Evolutionary conservation across 1,140 invertebrate species (phyloP), one percentile per base, ranked within the genome.

Genomic region (Cotesia chilonis): DNA sequence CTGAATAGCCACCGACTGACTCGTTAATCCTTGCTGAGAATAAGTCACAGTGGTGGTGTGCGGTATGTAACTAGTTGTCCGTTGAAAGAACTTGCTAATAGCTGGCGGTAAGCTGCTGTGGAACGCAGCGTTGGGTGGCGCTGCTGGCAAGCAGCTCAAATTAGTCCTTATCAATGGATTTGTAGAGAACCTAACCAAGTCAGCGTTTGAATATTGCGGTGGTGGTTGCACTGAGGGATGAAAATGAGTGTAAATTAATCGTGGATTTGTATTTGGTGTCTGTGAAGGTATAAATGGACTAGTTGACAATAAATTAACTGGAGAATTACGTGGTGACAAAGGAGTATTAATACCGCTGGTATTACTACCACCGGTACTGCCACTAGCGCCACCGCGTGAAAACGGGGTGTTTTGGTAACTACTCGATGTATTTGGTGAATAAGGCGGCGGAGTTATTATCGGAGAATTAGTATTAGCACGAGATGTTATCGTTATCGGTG

Each of bases 221-320:
- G 86, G 81, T 3, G 85, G 82, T 47, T 47, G 41, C 6, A 47
- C 41, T 47, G 41, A 10, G 6, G 41, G 41, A 7, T 47, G 41
- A 35, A 85, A 85, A 4, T 83, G 82, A 0, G 87, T 79, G 55
- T 86, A 89, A 52, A 89, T 86, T 37, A 87, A 78, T 20, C 87
- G 70, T 0, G 86, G 88, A 80, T 88, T 88, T 0, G 89, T 89
- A 61, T 85, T 88, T 0, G 88, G 80, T 1, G 88, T 89, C 1
- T 86, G 87, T 1, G 87, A 88, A 0, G 89, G 88, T 37, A 89
- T 87, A 68, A 89, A 90, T 0, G 89, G 89, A 77, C 89, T 89
- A 0, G 88, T 87, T 41, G 82, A 85, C 0, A 84, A 77, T 80
- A 86, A 84, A 54, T 84, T 86, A 4, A 85, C 83, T 4, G 87